Evolutionary conservation across 2,888 invertebrate genomes (phyloP), one percentile per base, ranked within the genome.

Genomic region (Leptinotarsa haldemani): DNA sequence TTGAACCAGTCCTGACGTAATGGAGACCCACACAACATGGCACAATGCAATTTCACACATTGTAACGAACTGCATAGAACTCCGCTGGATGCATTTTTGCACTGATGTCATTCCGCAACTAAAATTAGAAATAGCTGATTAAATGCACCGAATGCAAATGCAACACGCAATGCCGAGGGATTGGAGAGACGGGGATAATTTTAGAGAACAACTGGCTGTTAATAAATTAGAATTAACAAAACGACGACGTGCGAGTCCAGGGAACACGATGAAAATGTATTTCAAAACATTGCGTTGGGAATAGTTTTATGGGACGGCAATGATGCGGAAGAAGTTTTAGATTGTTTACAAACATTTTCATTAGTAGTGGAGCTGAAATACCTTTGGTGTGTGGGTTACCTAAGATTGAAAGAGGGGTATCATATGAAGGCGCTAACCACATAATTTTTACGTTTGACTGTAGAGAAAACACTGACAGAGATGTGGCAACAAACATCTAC

Each of bases 131-230:
- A 74, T 75, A 22, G 76, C 74, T 77, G 79, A 78, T 79, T 78
- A 77, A 78, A 79, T 73, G 78, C 78, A 74, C 73, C 74, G 78
- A 80, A 76, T 78, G 76, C 78, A 80, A 78, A 76, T 75, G 78
- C 77, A 77, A 68, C 77, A 76, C 70, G 72, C 73, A 68, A 71
- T 75, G 76, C 73, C 74, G 76, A 74, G 73, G 73, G 79, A 78
- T 77, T 74, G 73, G 75, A 73, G 72, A 77, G 79, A 77, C 76
- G 76, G 75, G 75, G 69, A 72, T 74, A 77, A 77, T 79, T 78
- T 76, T 76, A 67, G 74, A 69, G 40, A 66, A 70, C 67, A 70
- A 66, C 30, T 53, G n/a, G 58, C 30, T 18, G 56, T n/a, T 20
- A 68, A 56, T 68, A 56, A 56, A 68, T 68, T 68, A 40, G 15